Evolutionary conservation across 1,140 invertebrate species (phyloP).

Genomic region (Drosophila baimaii): DNA sequence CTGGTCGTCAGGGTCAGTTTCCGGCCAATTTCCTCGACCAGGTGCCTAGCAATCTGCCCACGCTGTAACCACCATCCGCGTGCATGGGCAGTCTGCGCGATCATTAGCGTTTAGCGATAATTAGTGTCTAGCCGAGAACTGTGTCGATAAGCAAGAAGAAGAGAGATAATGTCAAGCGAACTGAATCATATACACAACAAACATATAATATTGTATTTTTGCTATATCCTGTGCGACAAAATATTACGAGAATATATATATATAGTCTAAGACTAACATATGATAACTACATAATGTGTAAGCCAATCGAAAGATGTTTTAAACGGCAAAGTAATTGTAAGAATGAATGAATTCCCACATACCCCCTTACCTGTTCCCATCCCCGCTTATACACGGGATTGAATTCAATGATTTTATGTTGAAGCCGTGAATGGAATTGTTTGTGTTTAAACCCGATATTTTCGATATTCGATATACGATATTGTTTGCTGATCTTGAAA

Average conservation of each 20-base stretch:
- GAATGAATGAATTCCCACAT: conserved; percentile 15
- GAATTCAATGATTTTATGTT: conserved; percentile 40
- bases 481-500: conserved; percentile 34
- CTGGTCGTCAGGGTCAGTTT: conserved; percentile 90
- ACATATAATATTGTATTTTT: conserved; percentile 57
- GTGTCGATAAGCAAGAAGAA: conserved; percentile 49
- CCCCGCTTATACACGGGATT: conserved; percentile 15
- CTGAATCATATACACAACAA: conserved; percentile 65
- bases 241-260: conserved; percentile 33
- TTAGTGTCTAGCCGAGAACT: conserved; percentile 43
- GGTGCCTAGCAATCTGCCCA: conserved; percentile 84
- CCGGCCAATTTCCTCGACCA: conserved; percentile 91
- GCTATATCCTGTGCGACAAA: conserved; percentile 45
- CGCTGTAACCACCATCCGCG: conserved; percentile 51
- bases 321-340: conserved; percentile 21
- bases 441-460: conserved; percentile 28
- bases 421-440: conserved; percentile 18
- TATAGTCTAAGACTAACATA: conserved; percentile 37
- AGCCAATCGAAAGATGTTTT: conserved; percentile 36
- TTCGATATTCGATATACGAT: conserved; percentile 40
- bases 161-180: conserved; percentile 67
- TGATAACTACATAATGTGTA: conserved; percentile 16
- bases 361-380: not conserved
- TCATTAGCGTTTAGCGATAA: conserved; percentile 25
- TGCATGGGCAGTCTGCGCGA: conserved; percentile 2